These are phyloP conservation scores for Crocallis elinguaria DNA, from an alignment of 2,888 invertebrate species.

Conservation along the genomic window DNA sequence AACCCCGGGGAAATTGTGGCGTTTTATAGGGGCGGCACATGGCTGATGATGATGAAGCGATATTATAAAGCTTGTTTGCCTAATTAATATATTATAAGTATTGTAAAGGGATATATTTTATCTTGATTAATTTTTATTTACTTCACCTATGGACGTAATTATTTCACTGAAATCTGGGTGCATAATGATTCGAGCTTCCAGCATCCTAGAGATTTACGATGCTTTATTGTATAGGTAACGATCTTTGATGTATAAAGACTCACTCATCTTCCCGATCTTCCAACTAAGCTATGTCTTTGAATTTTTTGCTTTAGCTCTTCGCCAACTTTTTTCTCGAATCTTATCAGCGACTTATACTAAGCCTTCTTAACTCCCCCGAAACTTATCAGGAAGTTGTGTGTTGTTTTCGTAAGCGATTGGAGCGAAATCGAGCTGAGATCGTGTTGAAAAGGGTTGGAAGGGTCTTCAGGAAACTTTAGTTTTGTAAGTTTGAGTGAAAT, in stretches of 20 bases:
- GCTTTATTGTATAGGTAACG: background rate
- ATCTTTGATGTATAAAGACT: background rate
- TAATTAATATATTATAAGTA: too few relatives aligned
- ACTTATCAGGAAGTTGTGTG: conserved; percentile 31
- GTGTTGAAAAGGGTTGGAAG: conserved; percentile 19
- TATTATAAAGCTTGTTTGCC: too few relatives aligned
- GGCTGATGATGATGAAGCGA: too few relatives aligned
- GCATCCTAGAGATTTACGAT: too few relatives aligned
- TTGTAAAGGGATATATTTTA: too few relatives aligned
- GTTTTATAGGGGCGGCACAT: too few relatives aligned
- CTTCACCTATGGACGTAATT: too few relatives aligned
- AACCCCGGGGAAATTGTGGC: too few relatives aligned
- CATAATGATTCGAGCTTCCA: background rate
- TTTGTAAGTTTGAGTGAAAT: background rate
- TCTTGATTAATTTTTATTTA: too few relatives aligned
- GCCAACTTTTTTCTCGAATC: conserved; percentile 32
- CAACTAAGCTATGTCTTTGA: conserved; percentile 23
- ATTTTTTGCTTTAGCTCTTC: conserved; percentile 23
- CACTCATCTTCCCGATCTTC: conserved; percentile 17
- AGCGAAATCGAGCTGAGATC: conserved; percentile 29
- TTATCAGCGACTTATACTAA: conserved; percentile 38
- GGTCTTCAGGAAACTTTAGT: conserved; percentile 4
- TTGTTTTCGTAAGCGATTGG: conserved; percentile 33
- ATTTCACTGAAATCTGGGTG: too few relatives aligned
- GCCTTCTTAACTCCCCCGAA: conserved; percentile 30